Evolutionary conservation across 2,888 invertebrate species (phyloP).

Genomic region (Synanthedon tipuliformis): DNA sequence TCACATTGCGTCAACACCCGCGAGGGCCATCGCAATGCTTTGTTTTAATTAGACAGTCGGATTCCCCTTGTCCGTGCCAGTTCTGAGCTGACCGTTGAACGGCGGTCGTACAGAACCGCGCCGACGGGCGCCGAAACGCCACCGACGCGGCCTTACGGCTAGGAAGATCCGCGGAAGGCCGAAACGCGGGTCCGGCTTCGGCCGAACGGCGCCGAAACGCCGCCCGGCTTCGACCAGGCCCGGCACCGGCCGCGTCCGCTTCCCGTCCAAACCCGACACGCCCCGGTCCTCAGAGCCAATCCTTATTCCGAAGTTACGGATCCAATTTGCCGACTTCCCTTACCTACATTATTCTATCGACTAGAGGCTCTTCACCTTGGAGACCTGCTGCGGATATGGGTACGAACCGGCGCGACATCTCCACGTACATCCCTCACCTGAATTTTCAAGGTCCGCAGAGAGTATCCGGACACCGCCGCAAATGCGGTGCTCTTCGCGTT

Average conservation of each 20-base stretch:
- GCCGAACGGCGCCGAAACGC: neutral
- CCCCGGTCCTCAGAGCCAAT: slow-evolving; percentile 1
- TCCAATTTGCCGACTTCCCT: slow-evolving; percentile 1
- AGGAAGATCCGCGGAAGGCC: slow-evolving; percentile 6
- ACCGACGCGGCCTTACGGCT: slow-evolving; percentile 22
- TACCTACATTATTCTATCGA: slow-evolving; percentile 1
- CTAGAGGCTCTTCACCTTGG: neutral
- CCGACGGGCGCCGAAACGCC: slow-evolving; percentile 23
- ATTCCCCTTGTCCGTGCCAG: slow-evolving; percentile 75
- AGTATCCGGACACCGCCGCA: neutral
- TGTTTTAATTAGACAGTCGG: slow-evolving; percentile 78
- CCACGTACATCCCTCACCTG: neutral
- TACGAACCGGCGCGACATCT: neutral
- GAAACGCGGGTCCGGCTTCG: neutral
- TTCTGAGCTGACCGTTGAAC: slow-evolving; percentile 69
- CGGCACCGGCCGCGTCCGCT: neutral
- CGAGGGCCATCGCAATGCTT: slow-evolving; percentile 76
- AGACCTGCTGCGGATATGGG: neutral
- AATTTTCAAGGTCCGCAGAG: neutral
- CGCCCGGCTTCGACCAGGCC: neutral
- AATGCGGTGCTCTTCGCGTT: neutral
- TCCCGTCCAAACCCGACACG: slow-evolving; percentile 1
- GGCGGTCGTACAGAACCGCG: slow-evolving; percentile 23
- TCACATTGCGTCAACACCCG: slow-evolving; percentile 74
- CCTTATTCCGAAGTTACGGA: slow-evolving; percentile 1